phyloP scores from a whole-genome alignment of 2,888 invertebrate genomes.

The Deilephila porcellus region DNA sequence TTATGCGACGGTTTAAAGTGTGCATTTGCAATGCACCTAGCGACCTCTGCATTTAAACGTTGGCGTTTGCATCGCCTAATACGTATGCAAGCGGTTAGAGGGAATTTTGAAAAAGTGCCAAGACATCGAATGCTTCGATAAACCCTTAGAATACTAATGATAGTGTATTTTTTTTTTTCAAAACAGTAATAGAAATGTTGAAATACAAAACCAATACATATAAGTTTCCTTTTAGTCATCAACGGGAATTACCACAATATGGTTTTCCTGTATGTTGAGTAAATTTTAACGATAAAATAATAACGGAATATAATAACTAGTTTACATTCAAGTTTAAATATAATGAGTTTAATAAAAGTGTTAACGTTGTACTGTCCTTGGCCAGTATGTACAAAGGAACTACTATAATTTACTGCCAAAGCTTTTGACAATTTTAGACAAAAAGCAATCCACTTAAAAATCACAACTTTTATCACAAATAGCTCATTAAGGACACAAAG shows the following conservation, averaged over 20 bases:
- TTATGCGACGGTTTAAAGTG: constrained; percentile 24
- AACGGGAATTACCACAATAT: not conserved
- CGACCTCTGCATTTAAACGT: constrained; percentile 43
- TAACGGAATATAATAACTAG: not conserved
- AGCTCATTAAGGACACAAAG: too few species aligned
- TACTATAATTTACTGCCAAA: too few species aligned
- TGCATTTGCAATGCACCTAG: constrained; percentile 30
- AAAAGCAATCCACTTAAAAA: too few species aligned
- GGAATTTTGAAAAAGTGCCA: constrained; percentile 42
- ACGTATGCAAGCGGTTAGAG: constrained; percentile 36
- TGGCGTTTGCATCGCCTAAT: constrained; percentile 32
- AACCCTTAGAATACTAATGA: constrained; percentile 9
- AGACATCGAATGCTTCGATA: constrained; percentile 25
- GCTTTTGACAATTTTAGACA: too few species aligned
- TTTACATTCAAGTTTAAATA: too few species aligned
- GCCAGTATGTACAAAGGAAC: too few species aligned
- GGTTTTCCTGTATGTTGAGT: not conserved
- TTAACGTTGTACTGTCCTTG: too few species aligned
- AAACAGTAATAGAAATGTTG: not conserved
- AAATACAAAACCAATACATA: not conserved
- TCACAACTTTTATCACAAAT: too few species aligned
- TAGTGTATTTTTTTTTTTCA: not conserved
- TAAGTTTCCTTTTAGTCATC: not conserved
- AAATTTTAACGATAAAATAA: not conserved
- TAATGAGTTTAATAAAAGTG: too few species aligned